phyloP scores from a whole-genome alignment of 2,797 vertebrate species.

The Sciurus carolinensis region DNA sequence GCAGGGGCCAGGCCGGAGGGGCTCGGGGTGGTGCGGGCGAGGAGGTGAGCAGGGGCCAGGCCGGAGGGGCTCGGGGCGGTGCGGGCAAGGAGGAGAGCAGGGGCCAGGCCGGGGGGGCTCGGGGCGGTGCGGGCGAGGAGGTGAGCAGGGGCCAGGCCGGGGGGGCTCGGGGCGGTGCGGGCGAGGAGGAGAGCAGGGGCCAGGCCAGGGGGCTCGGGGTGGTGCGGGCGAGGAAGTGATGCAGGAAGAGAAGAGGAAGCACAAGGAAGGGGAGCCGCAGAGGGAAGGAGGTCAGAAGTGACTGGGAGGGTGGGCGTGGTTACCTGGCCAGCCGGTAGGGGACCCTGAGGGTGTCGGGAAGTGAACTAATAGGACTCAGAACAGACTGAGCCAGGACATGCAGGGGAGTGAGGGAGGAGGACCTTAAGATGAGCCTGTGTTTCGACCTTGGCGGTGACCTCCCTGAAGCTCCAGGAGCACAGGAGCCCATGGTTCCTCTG shows the following conservation, averaged over 20 bases:
- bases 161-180: too few relatives aligned
- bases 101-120: too few relatives aligned
- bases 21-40: background rate
- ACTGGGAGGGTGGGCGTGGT: rapidly evolving
- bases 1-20: background rate
- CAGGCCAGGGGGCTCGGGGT: background rate
- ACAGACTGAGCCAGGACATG: background rate
- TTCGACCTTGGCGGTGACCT: background rate
- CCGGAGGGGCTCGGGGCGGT: background rate
- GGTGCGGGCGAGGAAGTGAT: background rate
- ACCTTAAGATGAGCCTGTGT: background rate
- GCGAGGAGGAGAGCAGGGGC: too few relatives aligned
- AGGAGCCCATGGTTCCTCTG: rapidly evolving
- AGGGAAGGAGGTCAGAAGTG: background rate
- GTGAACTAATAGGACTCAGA: background rate
- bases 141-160: too few relatives aligned
- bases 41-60: background rate
- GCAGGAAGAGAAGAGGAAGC: background rate
- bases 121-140: too few relatives aligned
- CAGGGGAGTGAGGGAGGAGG: background rate
- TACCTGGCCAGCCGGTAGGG: background rate
- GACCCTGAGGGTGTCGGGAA: background rate
- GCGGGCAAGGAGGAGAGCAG: background rate
- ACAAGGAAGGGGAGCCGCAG: background rate
- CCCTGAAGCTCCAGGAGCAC: background rate